phyloP scores from a whole-genome alignment of 2,888 invertebrate genomes.

The Xylophagus ater region DNA sequence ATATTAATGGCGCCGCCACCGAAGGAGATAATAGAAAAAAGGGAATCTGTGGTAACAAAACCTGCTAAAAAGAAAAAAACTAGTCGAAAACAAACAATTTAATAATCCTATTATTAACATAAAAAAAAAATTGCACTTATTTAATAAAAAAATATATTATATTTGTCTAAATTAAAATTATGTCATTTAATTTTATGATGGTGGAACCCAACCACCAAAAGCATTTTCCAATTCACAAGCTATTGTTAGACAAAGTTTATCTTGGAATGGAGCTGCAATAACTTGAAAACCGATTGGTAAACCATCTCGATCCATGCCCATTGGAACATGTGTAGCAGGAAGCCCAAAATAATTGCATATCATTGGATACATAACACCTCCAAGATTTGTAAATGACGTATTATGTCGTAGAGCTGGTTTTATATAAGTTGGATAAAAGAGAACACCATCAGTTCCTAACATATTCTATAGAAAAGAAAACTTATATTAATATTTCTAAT shows the following conservation, averaged over 20 bases:
- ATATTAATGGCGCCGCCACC: no score
- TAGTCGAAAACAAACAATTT: no score
- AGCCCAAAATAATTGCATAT: constrained; percentile 61
- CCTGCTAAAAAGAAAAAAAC: no score
- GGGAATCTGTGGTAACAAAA: no score
- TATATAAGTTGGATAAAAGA: constrained; percentile 61
- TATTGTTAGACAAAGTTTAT: constrained; percentile 67
- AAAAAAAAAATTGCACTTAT: neutral
- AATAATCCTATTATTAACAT: no score
- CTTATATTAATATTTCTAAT: no score
- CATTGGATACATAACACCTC: constrained; percentile 52
- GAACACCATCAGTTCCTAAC: constrained; percentile 58
- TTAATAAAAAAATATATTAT: neutral
- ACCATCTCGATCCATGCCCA: constrained; percentile 49
- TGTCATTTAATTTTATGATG: constrained; percentile 24
- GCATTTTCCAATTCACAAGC: constrained; percentile 64
- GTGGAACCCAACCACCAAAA: constrained; percentile 73
- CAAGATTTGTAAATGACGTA: constrained; percentile 46
- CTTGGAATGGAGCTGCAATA: constrained; percentile 61
- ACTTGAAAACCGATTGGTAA: constrained; percentile 71
- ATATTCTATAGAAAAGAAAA: constrained; percentile 37
- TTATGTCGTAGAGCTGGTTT: constrained; percentile 54
- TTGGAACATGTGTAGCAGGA: constrained; percentile 65
- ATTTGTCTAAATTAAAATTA: neutral
- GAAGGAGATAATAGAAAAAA: no score